phyloP scores from a whole-genome alignment of 2,113 vertebrate genomes.

The Panthera leo region DNA sequence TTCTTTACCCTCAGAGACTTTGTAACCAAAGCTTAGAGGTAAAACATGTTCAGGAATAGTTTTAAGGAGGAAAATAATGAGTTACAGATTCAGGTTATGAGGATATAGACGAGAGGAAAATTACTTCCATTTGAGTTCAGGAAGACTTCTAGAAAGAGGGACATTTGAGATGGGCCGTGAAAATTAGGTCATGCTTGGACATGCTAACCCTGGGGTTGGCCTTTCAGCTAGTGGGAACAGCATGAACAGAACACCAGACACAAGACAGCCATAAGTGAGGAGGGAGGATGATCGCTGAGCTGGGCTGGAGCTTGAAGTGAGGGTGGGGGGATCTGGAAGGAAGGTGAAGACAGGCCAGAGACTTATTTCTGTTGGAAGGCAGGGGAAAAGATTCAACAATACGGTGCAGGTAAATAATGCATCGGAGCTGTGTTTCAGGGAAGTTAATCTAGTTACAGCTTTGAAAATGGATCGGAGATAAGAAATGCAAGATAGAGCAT shows the following conservation, averaged over 20 bases:
- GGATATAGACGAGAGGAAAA: background rate
- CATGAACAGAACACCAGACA: background rate
- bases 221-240: background rate
- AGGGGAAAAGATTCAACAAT: background rate
- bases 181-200: background rate
- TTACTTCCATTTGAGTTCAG: background rate
- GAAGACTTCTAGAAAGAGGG: background rate
- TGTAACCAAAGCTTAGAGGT: background rate
- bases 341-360: background rate
- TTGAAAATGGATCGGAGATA: background rate
- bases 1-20: background rate
- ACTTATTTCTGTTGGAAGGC: background rate
- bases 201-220: background rate
- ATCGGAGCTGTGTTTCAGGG: background rate
- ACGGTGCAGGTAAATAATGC: background rate
- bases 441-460: background rate
- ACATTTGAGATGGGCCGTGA: background rate
- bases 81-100: background rate
- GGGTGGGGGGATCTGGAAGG: background rate
- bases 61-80: constrained; percentile 12
- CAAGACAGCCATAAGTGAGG: background rate
- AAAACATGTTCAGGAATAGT: background rate
- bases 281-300: background rate
- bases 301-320: background rate
- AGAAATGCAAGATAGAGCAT: background rate